Percentiles rank a stretch among this genome's conserved stretches.
phyloP scores from a whole-genome alignment of 2,888 invertebrate species.

The Conops quadrifasciatus region DNA sequence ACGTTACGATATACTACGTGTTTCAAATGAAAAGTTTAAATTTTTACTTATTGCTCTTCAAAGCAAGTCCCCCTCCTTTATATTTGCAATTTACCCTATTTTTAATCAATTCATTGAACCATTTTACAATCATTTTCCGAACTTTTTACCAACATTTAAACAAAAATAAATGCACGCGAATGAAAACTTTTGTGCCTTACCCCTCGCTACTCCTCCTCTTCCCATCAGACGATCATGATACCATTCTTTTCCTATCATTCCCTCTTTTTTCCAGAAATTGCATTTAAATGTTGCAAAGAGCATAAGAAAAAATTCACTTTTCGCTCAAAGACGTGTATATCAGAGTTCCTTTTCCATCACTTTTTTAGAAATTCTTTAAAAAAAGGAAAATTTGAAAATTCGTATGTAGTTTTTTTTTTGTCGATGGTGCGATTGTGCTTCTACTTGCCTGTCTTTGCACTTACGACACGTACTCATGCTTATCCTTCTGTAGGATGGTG shows the following conservation, averaged over 20 bases:
- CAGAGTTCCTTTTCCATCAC: neutral
- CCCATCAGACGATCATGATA: neutral
- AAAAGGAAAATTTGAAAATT: neutral
- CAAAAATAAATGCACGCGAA: slow-evolving; percentile 10
- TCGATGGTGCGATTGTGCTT: neutral
- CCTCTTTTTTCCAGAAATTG: neutral
- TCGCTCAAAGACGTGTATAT: slow-evolving; percentile 15
- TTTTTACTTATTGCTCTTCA: too few relatives aligned
- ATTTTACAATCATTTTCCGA: neutral
- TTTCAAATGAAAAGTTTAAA: too few relatives aligned
- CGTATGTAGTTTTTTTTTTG: neutral
- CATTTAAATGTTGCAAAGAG: neutral
- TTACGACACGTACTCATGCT: slow-evolving; percentile 24
- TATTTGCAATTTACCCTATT: too few relatives aligned
- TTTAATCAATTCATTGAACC: too few relatives aligned
- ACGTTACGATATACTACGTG: too few relatives aligned
- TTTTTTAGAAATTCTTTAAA: neutral
- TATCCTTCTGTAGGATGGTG: slow-evolving; percentile 1
- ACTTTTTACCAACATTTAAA: neutral
- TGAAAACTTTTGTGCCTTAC: neutral
- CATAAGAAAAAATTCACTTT: slow-evolving; percentile 22
- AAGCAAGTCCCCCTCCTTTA: too few relatives aligned
- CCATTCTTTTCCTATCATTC: too few relatives aligned
- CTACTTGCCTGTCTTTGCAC: neutral
- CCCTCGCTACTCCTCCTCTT: neutral